phyloP scores from a whole-genome alignment of 2,888 invertebrate genomes.

The Thecophora atra region DNA sequence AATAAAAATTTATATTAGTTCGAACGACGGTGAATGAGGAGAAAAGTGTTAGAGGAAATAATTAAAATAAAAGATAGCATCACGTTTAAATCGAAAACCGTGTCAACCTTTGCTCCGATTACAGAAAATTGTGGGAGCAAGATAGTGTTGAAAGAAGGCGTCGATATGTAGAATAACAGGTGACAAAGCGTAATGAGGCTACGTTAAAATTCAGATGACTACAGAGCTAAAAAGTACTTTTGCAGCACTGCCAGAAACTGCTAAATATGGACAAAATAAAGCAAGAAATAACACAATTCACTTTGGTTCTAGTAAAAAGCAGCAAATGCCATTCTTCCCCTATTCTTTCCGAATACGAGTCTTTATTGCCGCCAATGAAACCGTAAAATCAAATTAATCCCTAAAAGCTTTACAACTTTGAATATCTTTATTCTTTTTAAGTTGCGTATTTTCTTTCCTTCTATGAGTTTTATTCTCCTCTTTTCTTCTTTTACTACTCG shows the following conservation, averaged over 20 bases:
- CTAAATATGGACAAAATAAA: neutral
- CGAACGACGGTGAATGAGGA: neutral
- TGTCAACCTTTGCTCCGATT: too few species aligned
- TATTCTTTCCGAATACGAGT: neutral
- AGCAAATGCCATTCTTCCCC: neutral
- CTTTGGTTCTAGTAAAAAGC: neutral
- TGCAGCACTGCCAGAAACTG: neutral
- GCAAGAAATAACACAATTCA: neutral
- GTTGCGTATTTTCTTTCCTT: neutral
- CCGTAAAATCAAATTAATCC: conserved; percentile 7
- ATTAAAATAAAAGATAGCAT: too few species aligned
- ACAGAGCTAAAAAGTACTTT: neutral
- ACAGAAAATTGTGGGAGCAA: too few species aligned
- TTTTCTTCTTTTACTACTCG: neutral
- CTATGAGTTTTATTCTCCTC: neutral
- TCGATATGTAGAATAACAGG: neutral
- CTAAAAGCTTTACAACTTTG: conserved; percentile 8
- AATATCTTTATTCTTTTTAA: neutral
- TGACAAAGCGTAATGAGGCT: neutral
- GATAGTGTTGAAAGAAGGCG: neutral
- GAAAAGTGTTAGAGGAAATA: neutral
- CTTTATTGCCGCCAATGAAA: conserved; percentile 19
- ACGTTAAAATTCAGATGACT: neutral
- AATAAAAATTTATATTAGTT: neutral
- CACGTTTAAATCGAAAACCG: neutral